These are phyloP conservation scores for Lateolabrax maculatus DNA, from an alignment of 2,797 vertebrate species.

Conservation along the genomic window DNA sequence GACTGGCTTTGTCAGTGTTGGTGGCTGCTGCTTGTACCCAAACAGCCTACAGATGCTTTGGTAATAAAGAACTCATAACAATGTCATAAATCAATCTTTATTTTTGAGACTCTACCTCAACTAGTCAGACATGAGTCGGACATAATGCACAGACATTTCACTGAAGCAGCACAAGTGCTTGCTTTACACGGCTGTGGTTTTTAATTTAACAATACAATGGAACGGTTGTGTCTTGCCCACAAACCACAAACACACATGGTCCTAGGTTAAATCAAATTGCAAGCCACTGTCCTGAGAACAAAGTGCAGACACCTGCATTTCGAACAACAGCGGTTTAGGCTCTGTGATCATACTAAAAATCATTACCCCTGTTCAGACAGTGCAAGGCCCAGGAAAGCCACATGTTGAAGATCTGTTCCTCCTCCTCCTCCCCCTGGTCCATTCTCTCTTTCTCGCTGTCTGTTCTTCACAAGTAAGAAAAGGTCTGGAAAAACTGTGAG, in stretches of 20 bases:
- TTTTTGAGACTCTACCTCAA: slow-evolving; percentile 25
- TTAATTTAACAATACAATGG: slow-evolving; percentile 13
- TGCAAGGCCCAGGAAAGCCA: slow-evolving; percentile 9
- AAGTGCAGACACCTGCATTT: slow-evolving; percentile 41
- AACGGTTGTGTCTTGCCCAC: slow-evolving; percentile 16
- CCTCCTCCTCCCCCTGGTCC: background rate
- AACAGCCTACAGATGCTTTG: slow-evolving; percentile 35
- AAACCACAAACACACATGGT: slow-evolving; percentile 37
- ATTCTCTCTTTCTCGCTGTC: slow-evolving; percentile 3
- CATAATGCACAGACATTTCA: background rate
- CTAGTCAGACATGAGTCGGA: background rate
- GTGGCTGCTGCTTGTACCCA: slow-evolving; percentile 23
- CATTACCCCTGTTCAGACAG: slow-evolving; percentile 3
- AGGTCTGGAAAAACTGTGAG: slow-evolving; percentile 64
- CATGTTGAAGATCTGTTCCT: slow-evolving; percentile 35
- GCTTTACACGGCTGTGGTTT: slow-evolving; percentile 33
- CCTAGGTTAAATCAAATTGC: slow-evolving; percentile 34
- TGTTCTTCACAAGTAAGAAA: slow-evolving; percentile 32
- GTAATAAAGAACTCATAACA: slow-evolving; percentile 28
- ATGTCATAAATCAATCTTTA: slow-evolving; percentile 31
- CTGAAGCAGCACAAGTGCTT: background rate
- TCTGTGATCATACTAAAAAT: slow-evolving; percentile 29
- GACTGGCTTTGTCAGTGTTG: slow-evolving; percentile 64
- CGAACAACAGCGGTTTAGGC: background rate
- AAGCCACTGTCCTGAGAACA: slow-evolving; percentile 20